phyloP scores from a whole-genome alignment of 2,888 invertebrate genomes.

The Drosophila maculinotata region DNA sequence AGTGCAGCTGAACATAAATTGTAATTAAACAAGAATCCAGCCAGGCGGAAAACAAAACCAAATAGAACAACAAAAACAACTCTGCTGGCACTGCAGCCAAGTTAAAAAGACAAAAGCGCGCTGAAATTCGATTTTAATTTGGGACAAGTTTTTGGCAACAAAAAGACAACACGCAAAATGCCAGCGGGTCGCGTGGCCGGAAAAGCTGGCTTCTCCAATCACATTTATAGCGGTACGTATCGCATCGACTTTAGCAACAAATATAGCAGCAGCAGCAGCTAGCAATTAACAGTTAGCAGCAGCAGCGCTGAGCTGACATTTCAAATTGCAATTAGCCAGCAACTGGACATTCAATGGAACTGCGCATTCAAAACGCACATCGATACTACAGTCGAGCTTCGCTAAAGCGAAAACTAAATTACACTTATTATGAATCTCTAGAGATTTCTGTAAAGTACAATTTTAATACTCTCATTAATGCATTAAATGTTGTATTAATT shows the following conservation, averaged over 20 bases:
- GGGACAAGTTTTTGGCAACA: conserved; percentile 30
- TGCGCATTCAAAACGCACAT: too few species aligned
- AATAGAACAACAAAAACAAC: not conserved
- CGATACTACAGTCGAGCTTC: not conserved
- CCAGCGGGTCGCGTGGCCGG: conserved; percentile 85
- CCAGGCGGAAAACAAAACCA: conserved; percentile 3
- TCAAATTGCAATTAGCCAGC: not conserved
- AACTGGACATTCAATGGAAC: conserved; percentile 4
- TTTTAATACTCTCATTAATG: too few species aligned
- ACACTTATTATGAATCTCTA: too few species aligned
- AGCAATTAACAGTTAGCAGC: too few species aligned
- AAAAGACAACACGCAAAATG: conserved; percentile 68
- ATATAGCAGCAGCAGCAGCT: too few species aligned
- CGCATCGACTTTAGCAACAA: not conserved
- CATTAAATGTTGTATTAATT: too few species aligned
- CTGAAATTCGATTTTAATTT: conserved; percentile 15
- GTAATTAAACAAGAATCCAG: conserved; percentile 43
- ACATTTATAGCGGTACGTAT: conserved; percentile 83
- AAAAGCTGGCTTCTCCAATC: conserved; percentile 85
- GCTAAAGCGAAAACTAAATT: not conserved
- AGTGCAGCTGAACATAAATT: conserved; percentile 50
- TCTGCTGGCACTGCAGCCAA: conserved; percentile 49
- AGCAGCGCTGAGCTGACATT: not conserved
- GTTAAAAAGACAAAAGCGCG: conserved; percentile 7
- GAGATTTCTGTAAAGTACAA: too few species aligned